These are phyloP conservation scores for Argyresthia albistria DNA, from an alignment of 2,888 invertebrate genomes.

Conservation along the genomic window DNA sequence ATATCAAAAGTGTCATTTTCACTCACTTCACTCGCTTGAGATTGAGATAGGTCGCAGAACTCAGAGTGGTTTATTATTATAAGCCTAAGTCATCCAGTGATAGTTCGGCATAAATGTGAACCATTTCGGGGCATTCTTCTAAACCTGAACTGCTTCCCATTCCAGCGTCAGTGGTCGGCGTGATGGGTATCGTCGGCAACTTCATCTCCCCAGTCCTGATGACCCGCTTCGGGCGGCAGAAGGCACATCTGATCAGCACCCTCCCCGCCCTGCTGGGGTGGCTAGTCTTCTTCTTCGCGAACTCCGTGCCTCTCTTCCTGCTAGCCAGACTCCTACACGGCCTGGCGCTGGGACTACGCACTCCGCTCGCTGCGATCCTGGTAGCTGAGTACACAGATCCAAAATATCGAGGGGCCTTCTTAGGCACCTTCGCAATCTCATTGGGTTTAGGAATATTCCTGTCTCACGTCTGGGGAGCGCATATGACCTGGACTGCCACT, in stretches of 20 bases:
- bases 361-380: slow-evolving; percentile 66
- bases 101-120: too few species aligned
- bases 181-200: slow-evolving; percentile 62
- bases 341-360: slow-evolving; percentile 65
- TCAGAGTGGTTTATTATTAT: too few species aligned
- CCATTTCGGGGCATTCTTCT: too few species aligned
- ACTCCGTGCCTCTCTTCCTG: slow-evolving; percentile 50
- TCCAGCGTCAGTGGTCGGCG: slow-evolving; percentile 57
- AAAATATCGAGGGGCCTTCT: slow-evolving; percentile 74
- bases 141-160: slow-evolving; percentile 10
- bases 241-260: slow-evolving; percentile 63
- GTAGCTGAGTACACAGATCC: slow-evolving; percentile 75
- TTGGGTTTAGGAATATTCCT: slow-evolving; percentile 76
- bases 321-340: slow-evolving; percentile 58
- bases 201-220: slow-evolving; percentile 64
- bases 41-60: too few species aligned
- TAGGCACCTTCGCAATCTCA: slow-evolving; percentile 75
- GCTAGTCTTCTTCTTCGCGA: slow-evolving; percentile 52
- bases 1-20: too few species aligned
- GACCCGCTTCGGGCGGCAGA: slow-evolving; percentile 72
- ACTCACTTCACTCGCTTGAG: too few species aligned
- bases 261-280: slow-evolving; percentile 64
- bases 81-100: too few species aligned
- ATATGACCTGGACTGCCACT: slow-evolving; percentile 72
- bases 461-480: slow-evolving; percentile 76